phyloP scores from a whole-genome alignment of 2,113 vertebrate species.

The Callipepla squamata region DNA sequence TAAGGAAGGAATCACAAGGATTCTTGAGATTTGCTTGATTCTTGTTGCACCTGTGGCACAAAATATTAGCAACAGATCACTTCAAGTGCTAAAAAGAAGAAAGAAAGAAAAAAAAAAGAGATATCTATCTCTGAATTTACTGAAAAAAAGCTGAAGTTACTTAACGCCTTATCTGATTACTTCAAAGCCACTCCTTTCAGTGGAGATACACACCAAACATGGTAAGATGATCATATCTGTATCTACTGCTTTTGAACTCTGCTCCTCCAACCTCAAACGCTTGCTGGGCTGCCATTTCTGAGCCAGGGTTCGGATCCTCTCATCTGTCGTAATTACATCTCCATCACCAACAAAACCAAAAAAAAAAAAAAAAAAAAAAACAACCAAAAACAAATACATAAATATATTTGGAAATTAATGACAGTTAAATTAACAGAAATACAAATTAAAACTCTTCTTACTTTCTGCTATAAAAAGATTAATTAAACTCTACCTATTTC shows the following conservation, averaged over 20 bases:
- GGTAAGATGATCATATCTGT: constrained; percentile 95
- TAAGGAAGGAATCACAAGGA: not conserved
- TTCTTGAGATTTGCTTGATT: not conserved
- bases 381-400: too few species aligned
- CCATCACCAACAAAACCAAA: constrained; percentile 92
- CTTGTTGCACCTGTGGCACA: not conserved
- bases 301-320: constrained; percentile 89
- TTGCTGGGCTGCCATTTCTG: constrained; percentile 93
- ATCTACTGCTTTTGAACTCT: constrained; percentile 90
- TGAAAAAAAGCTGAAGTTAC: not conserved
- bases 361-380: not conserved
- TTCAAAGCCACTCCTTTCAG: not conserved
- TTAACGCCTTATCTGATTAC: not conserved
- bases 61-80: not conserved
- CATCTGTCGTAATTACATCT: constrained; percentile 92
- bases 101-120: too few species aligned
- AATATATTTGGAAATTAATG: not conserved
- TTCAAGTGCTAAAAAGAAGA: not conserved
- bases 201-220: constrained; percentile 81
- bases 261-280: constrained; percentile 84
- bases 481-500: not conserved
- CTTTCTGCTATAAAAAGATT: not conserved
- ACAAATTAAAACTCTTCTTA: not conserved
- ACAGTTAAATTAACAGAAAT: not conserved
- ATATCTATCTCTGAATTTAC: not conserved